phyloP scores from a whole-genome alignment of 2,113 vertebrate species.

The Chaetura pelagica region DNA sequence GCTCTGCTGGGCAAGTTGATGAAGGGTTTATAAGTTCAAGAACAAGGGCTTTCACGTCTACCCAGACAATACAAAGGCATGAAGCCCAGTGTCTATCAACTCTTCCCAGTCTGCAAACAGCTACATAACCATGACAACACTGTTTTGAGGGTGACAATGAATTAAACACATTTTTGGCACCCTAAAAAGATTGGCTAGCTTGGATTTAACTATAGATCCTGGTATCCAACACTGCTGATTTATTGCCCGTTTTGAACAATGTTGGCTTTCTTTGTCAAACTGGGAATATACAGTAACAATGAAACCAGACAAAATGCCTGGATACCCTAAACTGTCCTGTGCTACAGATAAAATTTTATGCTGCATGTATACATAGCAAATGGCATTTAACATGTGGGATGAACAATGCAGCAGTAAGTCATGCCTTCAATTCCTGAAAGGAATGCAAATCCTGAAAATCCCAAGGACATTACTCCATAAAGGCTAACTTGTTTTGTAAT shows the following conservation, averaged over 20 bases:
- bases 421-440: not conserved
- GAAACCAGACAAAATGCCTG: not conserved
- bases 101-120: not conserved
- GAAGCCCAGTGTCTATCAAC: not conserved
- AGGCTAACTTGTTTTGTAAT: constrained; percentile 10
- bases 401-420: constrained; percentile 25
- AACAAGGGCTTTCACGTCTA: not conserved
- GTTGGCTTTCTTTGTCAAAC: constrained; percentile 17
- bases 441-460: constrained; percentile 47
- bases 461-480: not conserved
- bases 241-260: not conserved
- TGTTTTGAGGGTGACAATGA: not conserved
- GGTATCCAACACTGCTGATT: not conserved
- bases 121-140: not conserved
- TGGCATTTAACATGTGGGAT: not conserved
- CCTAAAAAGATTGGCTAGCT: not conserved
- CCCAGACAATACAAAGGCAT: not conserved
- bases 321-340: not conserved
- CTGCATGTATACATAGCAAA: not conserved
- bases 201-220: not conserved
- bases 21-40: not conserved
- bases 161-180: constrained; percentile 21
- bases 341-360: not conserved
- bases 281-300: constrained; percentile 31
- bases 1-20: not conserved